These are phyloP conservation scores for Drosophila conformis DNA, from an alignment of 2,888 invertebrate species.

Conservation along the genomic window DNA sequence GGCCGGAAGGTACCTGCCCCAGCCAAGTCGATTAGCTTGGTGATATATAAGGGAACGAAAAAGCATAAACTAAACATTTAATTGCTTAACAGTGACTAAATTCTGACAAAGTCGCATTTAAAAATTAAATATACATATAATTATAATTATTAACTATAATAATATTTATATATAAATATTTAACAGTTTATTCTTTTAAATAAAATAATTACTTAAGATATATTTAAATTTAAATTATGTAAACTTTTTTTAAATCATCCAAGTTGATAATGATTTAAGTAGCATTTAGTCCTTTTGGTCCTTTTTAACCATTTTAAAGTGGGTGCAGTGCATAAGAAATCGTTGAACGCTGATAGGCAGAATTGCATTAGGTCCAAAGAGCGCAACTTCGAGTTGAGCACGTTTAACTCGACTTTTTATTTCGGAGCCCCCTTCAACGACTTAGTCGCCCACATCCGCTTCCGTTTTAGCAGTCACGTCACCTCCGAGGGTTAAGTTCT, in stretches of 20 bases:
- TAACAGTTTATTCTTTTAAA: neutral
- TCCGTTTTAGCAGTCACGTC: constrained; percentile 45
- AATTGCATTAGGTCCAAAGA: neutral
- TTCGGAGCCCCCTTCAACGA: constrained; percentile 10
- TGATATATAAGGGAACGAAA: neutral
- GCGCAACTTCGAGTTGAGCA: constrained; percentile 5
- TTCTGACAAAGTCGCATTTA: neutral
- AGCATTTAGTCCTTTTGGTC: neutral
- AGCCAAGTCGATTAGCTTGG: constrained; percentile 9
- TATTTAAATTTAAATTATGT: neutral
- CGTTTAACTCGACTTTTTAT: neutral
- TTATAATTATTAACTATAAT: neutral
- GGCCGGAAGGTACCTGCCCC: neutral
- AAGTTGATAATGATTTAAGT: neutral
- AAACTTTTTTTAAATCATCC: neutral
- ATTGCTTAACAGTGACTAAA: neutral
- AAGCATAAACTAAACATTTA: neutral
- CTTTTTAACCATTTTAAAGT: neutral
- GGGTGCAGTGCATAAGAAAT: neutral
- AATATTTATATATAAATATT: neutral
- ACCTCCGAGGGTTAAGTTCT: constrained; percentile 38
- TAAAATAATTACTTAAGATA: neutral
- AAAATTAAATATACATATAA: neutral
- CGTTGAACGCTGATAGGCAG: neutral
- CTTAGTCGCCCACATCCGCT: constrained; percentile 55